phyloP scores from a whole-genome alignment of 1,140 invertebrate genomes.

The Philaenus spumarius region DNA sequence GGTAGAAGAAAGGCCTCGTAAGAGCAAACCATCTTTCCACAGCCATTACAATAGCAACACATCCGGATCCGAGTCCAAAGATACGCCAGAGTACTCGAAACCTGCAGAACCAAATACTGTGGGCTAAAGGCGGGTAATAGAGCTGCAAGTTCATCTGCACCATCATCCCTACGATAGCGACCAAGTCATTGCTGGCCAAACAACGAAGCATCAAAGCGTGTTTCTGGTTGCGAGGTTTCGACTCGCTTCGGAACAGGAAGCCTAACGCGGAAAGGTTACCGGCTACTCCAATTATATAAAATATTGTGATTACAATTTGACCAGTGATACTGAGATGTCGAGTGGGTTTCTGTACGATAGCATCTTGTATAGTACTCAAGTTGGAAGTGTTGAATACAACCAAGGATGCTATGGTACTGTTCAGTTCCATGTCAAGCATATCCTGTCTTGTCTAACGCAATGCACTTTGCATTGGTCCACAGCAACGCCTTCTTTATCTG shows the following conservation, averaged over 20 bases:
- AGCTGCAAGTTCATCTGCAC: constrained; percentile 52
- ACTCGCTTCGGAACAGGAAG: constrained; percentile 45
- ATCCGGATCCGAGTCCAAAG: constrained; percentile 79
- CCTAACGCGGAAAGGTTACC: constrained; percentile 54
- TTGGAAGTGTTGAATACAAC: not conserved
- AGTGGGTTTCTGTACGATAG: not conserved
- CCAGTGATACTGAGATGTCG: constrained; percentile 21
- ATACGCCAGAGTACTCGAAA: constrained; percentile 64
- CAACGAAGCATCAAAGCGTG: constrained; percentile 73
- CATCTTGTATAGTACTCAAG: no score
- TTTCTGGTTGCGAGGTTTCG: constrained; percentile 54
- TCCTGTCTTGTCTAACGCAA: no score
- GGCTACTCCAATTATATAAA: constrained; percentile 49
- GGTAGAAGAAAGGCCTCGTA: constrained; percentile 79
- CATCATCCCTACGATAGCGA: constrained; percentile 50
- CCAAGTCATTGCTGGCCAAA: constrained; percentile 68
- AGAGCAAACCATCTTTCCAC: constrained; percentile 77
- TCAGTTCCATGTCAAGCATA: not conserved
- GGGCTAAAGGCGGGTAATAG: constrained; percentile 38
- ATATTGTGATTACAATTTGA: constrained; percentile 45
- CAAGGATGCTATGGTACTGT: not conserved
- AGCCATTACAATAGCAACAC: constrained; percentile 81
- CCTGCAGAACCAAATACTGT: constrained; percentile 49
- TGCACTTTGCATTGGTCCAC: no score
- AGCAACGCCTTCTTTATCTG: no score